Base-by-base conservation (phyloP, 2,113 vertebrate genomes). In the Myotis lucifugus region DNA sequence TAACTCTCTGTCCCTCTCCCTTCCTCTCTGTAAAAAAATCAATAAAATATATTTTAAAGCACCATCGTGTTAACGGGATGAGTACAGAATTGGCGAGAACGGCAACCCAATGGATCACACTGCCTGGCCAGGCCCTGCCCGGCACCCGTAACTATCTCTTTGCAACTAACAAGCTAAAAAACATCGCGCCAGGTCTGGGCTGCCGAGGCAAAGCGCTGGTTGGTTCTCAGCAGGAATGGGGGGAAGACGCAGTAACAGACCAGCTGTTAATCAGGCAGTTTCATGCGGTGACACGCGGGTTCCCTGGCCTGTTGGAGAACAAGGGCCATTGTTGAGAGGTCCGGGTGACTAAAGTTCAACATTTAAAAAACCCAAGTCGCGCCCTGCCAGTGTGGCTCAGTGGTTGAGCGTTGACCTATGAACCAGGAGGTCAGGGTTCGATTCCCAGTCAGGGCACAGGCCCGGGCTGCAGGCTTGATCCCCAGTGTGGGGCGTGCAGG, bases 91-190 rank as follows among this genome's bases (percentile, higher is more conserved):
- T 50, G 59, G 0, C 50, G 61, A 73, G 56, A 88, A 89, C 0
- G 23, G 40, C 48, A 50, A 23, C 9, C 8, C 3, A 82, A 32
- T 61, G 61, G 27, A 48, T 27, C 56, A 83, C 23, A 21, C 19
- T 17, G 29, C 67, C 72, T 61, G 46, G 64, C 25, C 29, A n/a
- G 17, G n/a, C 2, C 0, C 74, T 77, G 85, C 61, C 29, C 0
- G 23, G 23, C 67, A 77, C 50, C 67, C 56, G 10, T 50, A 86
- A 82, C 73, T 83, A 61, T 34, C 46, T 83, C 83, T 89, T 83
- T 88, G 72, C 40, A 73, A 66, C 66, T 79, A 92, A 85, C 25
- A 46, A 78, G 74, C 27, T 81, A 59, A 82, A 72, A 90, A 90
- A 27, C 64, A 19, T n/a, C 76, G 85, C 37, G 21, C 21, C 34